Conservation (phyloP, 1,140 invertebrate genomes). For the Sitophilus oryzae region DNA sequence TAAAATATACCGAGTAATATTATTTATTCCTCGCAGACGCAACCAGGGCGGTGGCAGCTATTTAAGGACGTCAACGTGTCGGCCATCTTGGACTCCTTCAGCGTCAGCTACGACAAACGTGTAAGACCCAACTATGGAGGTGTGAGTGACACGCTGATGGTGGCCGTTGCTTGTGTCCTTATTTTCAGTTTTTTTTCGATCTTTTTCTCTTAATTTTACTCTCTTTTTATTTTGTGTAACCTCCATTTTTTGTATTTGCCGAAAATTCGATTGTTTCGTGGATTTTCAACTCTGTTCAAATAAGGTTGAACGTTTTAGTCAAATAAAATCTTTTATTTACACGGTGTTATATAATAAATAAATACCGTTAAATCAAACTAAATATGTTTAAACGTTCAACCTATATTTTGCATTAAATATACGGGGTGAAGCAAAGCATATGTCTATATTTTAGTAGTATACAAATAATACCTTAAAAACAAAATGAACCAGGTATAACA, state of each 20-base stretch:
- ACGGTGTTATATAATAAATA: no score
- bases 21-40: no score
- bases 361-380: no score
- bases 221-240: not conserved
- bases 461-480: no score
- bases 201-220: not conserved
- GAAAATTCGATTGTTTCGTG: not conserved
- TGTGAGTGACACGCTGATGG: constrained; percentile 54
- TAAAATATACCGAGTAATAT: no score
- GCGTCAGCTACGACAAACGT: constrained; percentile 94
- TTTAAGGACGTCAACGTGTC: constrained; percentile 88
- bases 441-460: no score
- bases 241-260: no score
- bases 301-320: not conserved
- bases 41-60: constrained; percentile 63
- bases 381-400: no score
- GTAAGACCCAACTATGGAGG: constrained; percentile 97
- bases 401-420: no score
- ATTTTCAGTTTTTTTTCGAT: not conserved
- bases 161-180: constrained; percentile 5
- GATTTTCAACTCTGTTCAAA: not conserved
- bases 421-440: no score
- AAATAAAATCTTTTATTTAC: no score
- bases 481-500: no score
- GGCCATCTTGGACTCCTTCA: constrained; percentile 86